These are phyloP conservation scores for Micrasema longulum DNA, from an alignment of 1,140 invertebrate genomes.

Conservation along the genomic window DNA sequence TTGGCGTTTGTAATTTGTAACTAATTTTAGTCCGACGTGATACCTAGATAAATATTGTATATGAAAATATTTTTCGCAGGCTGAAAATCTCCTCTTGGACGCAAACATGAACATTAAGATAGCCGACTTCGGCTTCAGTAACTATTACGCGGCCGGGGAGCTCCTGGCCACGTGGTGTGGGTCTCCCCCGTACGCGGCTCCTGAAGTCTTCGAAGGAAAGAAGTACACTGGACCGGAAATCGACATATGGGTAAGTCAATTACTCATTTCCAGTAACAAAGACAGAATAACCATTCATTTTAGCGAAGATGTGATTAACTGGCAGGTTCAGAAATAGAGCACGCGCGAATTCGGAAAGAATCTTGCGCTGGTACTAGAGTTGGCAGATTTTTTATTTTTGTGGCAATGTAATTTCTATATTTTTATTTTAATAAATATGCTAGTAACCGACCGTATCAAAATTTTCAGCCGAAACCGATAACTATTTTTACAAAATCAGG, in stretches of 20 bases:
- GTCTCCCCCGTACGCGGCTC: slow-evolving; percentile 97
- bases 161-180: slow-evolving; percentile 95
- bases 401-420: no score
- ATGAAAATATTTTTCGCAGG: slow-evolving; percentile 72
- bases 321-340: not conserved
- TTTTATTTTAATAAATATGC: no score
- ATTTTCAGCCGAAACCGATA: no score
- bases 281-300: no score
- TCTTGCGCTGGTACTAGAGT: not conserved
- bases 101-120: slow-evolving; percentile 96
- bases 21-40: no score
- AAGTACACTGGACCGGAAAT: slow-evolving; percentile 96
- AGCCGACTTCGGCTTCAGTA: slow-evolving; percentile 96
- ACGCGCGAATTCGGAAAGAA: not conserved
- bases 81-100: slow-evolving; percentile 96
- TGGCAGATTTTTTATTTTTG: not conserved
- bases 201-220: slow-evolving; percentile 97
- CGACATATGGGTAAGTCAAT: slow-evolving; percentile 95
- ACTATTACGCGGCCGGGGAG: slow-evolving; percentile 87
- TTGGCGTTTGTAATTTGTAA: no score
- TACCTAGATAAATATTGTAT: no score
- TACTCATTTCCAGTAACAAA: no score
- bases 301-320: no score
- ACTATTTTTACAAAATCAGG: no score
- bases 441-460: no score